Base-by-base conservation (phyloP, 1,140 invertebrate species). In the Drosophila varians region DNA sequence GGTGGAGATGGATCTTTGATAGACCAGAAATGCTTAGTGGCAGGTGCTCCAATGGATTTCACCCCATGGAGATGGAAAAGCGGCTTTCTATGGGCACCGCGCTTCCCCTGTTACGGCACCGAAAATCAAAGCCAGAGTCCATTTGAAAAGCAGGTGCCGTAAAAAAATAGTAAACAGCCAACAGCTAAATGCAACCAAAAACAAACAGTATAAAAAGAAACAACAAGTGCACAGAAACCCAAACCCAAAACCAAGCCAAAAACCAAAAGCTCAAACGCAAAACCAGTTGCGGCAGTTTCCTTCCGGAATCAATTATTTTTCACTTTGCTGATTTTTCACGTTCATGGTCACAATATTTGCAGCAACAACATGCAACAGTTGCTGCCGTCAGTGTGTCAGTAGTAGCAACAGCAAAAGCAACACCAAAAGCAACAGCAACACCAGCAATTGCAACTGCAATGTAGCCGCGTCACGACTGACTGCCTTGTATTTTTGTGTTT, bases 301-400 rank as follows among this genome's bases (percentile, higher is more conserved):
- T 84, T 84, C 80, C 80, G 82, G 80, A 84, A 84, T 84, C 80
- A 80, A 84, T 84, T 84, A 86, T 79, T 79, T 86, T 84, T 84
- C 79, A 79, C 79, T 84, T 80, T 76, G 80, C 60, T 64, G 56
- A 58, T 69, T 61, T 79, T 84, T 84, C 79, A 84, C 80, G 79
- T 84, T 84, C 79, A 84, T 84, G 79, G 79, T 69, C 80, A 84
- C 74, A 78, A 72, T 75, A 69, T 72, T 55, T 56, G 49, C 70
- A 40, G 34, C 71, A 70, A 26, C 64, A 26, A 51, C 28, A 51
- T 73, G 66, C 70, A 55, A 65, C 69, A 62, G 66, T 69, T 28
- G 42, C 25, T 36, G 36, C 43, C 38, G 69, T 21, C 71, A 74
- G 71, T 73, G 57, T 73, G 69, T 57, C 72, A 75, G 71, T 73